Evolutionary conservation across 2,797 vertebrate species (phyloP).

Genomic region (Eutrigla gurnardus): DNA sequence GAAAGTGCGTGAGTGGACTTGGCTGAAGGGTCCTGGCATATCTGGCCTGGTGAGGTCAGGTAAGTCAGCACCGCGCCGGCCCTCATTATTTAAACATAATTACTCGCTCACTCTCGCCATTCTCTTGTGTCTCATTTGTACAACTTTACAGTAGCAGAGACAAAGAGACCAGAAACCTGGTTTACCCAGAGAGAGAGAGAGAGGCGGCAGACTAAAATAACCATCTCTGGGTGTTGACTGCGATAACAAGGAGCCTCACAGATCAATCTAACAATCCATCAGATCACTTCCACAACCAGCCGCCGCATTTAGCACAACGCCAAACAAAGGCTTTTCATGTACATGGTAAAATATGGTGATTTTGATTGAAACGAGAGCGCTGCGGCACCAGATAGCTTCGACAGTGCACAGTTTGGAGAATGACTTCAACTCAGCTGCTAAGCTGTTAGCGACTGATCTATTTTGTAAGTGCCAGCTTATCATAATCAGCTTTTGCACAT

Average conservation of each 20-base stretch:
- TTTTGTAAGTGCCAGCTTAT: constrained; percentile 70
- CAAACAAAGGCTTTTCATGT: constrained; percentile 21
- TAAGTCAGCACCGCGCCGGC: neutral
- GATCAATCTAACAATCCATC: constrained; percentile 24
- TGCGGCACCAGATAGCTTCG: constrained; percentile 27
- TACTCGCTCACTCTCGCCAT: constrained; percentile 18
- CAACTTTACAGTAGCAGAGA: constrained; percentile 7
- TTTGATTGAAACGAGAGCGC: constrained; percentile 34
- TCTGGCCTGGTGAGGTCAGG: neutral
- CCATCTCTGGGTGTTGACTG: constrained; percentile 14
- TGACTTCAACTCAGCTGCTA: constrained; percentile 48
- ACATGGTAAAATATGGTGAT: constrained; percentile 23
- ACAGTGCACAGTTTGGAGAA: constrained; percentile 40
- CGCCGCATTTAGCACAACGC: constrained; percentile 17
- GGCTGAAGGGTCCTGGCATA: constrained; percentile 7
- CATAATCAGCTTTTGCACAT: constrained; percentile 74
- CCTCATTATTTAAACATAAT: constrained; percentile 52
- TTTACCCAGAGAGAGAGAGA: neutral
- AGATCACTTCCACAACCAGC: constrained; percentile 20
- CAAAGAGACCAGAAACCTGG: neutral
- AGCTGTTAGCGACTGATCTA: constrained; percentile 65
- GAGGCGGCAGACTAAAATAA: constrained; percentile 3
- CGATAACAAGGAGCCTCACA: constrained; percentile 8
- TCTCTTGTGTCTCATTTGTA: constrained; percentile 11
- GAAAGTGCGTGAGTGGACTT: constrained; percentile 4